Conservation (phyloP, 2,113 vertebrate genomes). For the Coracopsis vasa region DNA sequence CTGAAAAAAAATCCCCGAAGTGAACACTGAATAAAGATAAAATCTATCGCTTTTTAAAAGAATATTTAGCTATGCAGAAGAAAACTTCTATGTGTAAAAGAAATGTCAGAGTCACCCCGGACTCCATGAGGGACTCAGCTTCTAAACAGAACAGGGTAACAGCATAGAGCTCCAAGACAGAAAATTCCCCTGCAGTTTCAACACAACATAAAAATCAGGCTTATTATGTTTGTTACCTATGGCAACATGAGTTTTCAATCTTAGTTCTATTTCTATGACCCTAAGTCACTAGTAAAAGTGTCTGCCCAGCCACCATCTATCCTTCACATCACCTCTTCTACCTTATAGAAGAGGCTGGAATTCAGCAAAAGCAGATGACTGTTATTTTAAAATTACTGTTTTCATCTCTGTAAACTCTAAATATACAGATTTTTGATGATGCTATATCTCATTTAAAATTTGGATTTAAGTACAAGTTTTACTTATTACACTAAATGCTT, state of each 20-base stretch:
- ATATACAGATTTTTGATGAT: not conserved
- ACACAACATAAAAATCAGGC: not conserved
- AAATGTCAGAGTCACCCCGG: fast-evolving
- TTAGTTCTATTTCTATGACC: not conserved
- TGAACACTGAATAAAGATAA: not conserved
- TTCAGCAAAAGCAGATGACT: not conserved
- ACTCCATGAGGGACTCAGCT: not conserved
- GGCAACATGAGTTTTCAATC: not conserved
- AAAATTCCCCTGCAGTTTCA: not conserved
- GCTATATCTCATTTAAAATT: not conserved
- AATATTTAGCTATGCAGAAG: not conserved
- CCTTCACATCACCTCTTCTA: not conserved
- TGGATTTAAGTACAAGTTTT: not conserved
- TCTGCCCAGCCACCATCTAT: not conserved
- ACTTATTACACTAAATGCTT: not conserved
- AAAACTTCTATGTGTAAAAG: not conserved
- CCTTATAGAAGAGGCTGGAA: not conserved
- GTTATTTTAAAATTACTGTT: not conserved
- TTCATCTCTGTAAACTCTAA: not conserved
- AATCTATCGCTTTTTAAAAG: not conserved
- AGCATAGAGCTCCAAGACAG: not conserved
- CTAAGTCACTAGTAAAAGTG: not conserved
- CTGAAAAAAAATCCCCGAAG: slow-evolving; percentile 47
- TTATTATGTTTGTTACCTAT: not conserved
- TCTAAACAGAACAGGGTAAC: not conserved